Evolutionary conservation across 2,888 invertebrate species (phyloP), one percentile per base, ranked within the genome.

Genomic region (Petrophora chlorosata): DNA sequence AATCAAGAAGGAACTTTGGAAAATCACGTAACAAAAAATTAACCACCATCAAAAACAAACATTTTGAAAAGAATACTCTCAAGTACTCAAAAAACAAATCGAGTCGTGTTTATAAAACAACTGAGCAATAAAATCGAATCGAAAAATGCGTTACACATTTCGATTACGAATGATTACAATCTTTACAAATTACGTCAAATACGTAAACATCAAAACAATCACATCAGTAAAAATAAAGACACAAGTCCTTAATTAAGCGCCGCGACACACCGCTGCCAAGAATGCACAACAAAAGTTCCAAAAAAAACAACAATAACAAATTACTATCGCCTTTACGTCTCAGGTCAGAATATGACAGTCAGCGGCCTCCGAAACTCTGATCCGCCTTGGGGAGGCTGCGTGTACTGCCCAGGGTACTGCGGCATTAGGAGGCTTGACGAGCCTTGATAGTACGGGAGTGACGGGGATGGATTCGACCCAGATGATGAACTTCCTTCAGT

Each of bases 331-430:
- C 50, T 41, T 65, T 81, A 85, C 25, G 66, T 73, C 72, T 94
- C 94, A 91, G 94, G 94, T 95, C 95, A 95, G 92, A 95, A 95
- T 92, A 95, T 94, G 66, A 95, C 95, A 35, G 95, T 94, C 10
- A 95, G 82, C 1, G 95, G 95, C 74, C 95, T 91, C 65, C 95
- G 87, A 76, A 95, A 95, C 76, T 95, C 95, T 30, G 92, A 89
- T 17, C 93, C 93, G 3, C 91, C 88, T 72, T 93, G 92, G 0
- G 92, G 75, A 2, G 90, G 73, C 39, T 92, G 90, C 0, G 92
- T 87, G 50, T 93, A 93, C 61, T 91, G 91, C 0, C 90, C 90
- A 0, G 93, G 91, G 65, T 94, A 94, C 63, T 94, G 94, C 0
- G 93, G 91, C 92, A 94, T 93, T n/a, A 93, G 78, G 25, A 93